Base-by-base conservation (phyloP, 1,140 invertebrate species). In the Arctopsyche grandis region DNA sequence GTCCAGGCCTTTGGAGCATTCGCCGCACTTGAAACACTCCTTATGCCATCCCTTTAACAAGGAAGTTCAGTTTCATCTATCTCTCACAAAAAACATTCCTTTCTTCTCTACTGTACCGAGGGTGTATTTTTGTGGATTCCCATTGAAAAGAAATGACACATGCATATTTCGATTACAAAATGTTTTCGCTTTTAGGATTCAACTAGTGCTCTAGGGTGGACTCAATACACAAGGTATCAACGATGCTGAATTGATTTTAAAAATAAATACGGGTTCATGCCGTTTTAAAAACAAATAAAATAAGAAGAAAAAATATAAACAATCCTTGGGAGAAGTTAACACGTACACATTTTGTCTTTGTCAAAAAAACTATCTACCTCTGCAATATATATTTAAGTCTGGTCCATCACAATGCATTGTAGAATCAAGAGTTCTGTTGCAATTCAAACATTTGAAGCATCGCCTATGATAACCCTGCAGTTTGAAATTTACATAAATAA, bases 1-100 rank as follows among this genome's bases (percentile, higher is more conserved):
- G 90, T 99, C 98, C 88, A 99, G 92, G 88, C 96, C 91, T 91
- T 99, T 99, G 85, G 91, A 91, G 90, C 98, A 99, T 83, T 92
- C 92, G 84, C 91, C 95, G 91, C 97, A 98, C 90, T 97, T 97
- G 93, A 97, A 98, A 90, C 96, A 98, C 89, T 95, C 94, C 90
- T 91, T 97, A 91, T 98, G 96, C 94, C 95, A 98, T 85, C 89
- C 90, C 92, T 94, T 86, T 84, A 89, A 82, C 73, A 83, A 81
- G 77, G 85, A 88, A 86, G 87, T 83, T 87, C 82, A 82, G 76
- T 80, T 80, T 73, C 74, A 80, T 73, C 81, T 82, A 44, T 73
- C 12, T 75, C 3, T 60, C 48, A 52, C 56, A 22, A 66, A 66
- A 26, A 10, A 66, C 3, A 66, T 66, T 24, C 5, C 24, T 66